Evolutionary conservation across 2,888 invertebrate species (phyloP), one percentile per base, ranked within the genome.

Genomic region (Machimus rusticus): DNA sequence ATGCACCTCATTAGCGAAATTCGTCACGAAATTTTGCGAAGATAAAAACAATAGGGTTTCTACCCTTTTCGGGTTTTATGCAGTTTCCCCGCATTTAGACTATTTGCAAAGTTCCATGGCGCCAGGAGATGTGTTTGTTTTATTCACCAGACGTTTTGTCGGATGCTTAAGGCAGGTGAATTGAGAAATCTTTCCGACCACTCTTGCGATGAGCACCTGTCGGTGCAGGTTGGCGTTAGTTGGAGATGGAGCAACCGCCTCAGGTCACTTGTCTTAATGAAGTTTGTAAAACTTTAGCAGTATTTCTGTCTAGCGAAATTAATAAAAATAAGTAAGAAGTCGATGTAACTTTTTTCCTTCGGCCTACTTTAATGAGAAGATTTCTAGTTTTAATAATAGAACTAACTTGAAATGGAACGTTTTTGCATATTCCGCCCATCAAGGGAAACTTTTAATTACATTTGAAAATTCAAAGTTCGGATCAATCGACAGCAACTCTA

Each of bases 1-100:
- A 74, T 43, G 43, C 74, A 74, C 74, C 66, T 88, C 88, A 86
- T 88, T 88, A 88, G 81, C 43, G 76, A 88, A 88, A 81, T 79
- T 76, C 86, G 74, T 86, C 88, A 88, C 88, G 88, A 88, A 77
- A 37, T 31, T 74, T 74, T 51, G 23, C n/a, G 43, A 14, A n/a
- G n/a, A 34, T 76, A 66, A 23, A 23, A 66, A 66, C 66, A 66
- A 66, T 66, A 66, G 66, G 66, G 66, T 28, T 66, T 23, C 66
- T 12, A 66, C 66, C 66, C 66, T 12, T 66, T 66, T 19, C 19
- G 23, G 66, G 66, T 4, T 66, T 66, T 28, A 12, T 28, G 5
- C 4, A 66, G 66, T 28, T 9, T 12, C 57, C 23, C 51, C 14
- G 51, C 51, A 5, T 43, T 46, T 51, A 51, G 51, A 51, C 51